Base-by-base conservation (phyloP, 1,140 invertebrate species). In the Megalopta genalis region DNA sequence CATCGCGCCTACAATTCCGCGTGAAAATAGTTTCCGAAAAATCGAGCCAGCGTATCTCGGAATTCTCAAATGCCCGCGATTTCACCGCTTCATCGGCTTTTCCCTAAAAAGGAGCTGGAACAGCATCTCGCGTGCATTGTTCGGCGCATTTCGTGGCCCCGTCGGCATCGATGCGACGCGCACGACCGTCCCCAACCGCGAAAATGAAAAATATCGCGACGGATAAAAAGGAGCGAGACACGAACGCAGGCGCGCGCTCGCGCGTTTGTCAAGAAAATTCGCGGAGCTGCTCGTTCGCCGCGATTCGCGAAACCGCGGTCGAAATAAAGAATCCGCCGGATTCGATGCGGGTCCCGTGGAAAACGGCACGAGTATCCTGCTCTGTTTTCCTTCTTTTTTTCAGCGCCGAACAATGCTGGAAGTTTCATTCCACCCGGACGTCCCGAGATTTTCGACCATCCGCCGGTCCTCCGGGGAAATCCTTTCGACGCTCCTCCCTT, bases 401-500 rank as follows among this genome's bases (percentile, higher is more conserved):
- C 16, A 21, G 25, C 59, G 23, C 7, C 27, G 16, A 62, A 68
- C 71, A 46, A 37, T 23, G 32, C 21, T 18, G 32, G 3, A 57
- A 59, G 46, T 64, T 73, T 78, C 59, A 46, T 78, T 65, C 54
- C 23, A 37, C 54, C 25, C 59, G n/a, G 10, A 32, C 9, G 12
- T 25, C 59, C 16, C 23, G 7, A 52, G 42, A 70, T 77, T 69
- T 78, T 78, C 23, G 23, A 60, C 37, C 37, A 6, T 37, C 23
- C 39, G 60, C 39, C 75, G 18, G 77, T 46, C 69, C 68, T 57
- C 64, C 6, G 1, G 80, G 76, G 69, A 82, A 81, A 82, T 82
- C 27, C 64, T 57, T 27, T 27, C 16, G 27, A 39, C 39, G 21
- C 49, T 52, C 12, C 66, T 16, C 12, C 6, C 54, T 18, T n/a